These are phyloP conservation scores for Drosophila hamatofila DNA, from an alignment of 2,888 invertebrate genomes.

Conservation along the genomic window DNA sequence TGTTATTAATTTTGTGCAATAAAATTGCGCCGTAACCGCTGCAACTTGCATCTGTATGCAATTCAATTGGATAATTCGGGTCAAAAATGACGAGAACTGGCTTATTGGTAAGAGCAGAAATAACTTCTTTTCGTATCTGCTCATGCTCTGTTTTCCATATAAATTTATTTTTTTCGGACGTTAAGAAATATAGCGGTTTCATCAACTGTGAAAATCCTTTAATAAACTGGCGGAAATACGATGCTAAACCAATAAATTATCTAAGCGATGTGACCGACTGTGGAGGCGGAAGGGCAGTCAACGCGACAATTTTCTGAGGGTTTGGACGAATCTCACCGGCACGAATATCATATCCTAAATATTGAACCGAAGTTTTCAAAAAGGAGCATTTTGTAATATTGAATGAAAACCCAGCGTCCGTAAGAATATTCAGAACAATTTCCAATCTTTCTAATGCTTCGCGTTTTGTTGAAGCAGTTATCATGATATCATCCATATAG, in stretches of 20 bases:
- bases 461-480: neutral
- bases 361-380: neutral
- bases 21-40: neutral
- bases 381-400: neutral
- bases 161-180: neutral
- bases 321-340: slow-evolving; percentile 1
- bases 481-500: neutral
- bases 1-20: neutral
- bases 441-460: neutral
- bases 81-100: neutral
- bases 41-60: neutral
- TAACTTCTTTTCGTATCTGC: neutral
- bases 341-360: neutral
- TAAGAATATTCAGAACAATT: neutral
- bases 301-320: neutral
- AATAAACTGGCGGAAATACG: slow-evolving; percentile 10
- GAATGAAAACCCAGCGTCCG: neutral
- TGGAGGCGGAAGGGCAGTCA: neutral
- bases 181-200: slow-evolving; percentile 5
- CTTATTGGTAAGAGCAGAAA: neutral
- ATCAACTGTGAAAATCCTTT: neutral
- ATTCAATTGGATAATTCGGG: neutral
- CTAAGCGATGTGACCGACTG: slow-evolving; percentile 1
- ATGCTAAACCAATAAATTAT: slow-evolving; percentile 4
- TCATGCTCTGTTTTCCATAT: neutral